Conservation (phyloP, 2,888 invertebrate species). For the Morinoia aosen region DNA sequence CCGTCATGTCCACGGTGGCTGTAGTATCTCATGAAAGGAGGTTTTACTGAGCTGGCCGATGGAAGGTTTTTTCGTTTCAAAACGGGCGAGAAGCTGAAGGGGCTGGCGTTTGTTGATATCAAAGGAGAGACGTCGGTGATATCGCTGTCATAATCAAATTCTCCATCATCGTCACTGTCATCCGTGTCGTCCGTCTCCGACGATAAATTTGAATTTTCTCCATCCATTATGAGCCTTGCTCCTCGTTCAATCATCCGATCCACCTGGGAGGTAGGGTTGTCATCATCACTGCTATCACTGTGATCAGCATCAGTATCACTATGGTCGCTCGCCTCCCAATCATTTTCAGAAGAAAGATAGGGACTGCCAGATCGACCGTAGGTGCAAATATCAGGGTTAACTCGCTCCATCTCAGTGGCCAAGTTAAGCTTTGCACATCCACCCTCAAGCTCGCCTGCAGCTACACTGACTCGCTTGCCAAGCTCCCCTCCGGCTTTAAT, state of each 20-base stretch:
- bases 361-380: conserved; percentile 55
- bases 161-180: conserved; percentile 58
- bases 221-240: conserved; percentile 65
- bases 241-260: conserved; percentile 65
- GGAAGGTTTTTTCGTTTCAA: conserved; percentile 61
- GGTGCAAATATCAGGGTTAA: conserved; percentile 47
- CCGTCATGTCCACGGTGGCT: conserved; percentile 38
- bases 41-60: conserved; percentile 57
- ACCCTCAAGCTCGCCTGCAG: conserved; percentile 45
- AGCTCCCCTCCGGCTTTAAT: conserved; percentile 48
- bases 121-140: conserved; percentile 67
- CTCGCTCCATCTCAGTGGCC: conserved; percentile 56
- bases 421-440: conserved; percentile 55
- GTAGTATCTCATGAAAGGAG: conserved; percentile 57
- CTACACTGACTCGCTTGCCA: conserved; percentile 52
- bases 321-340: conserved; percentile 64
- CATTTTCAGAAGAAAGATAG: conserved; percentile 61
- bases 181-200: conserved; percentile 63
- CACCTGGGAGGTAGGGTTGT: conserved; percentile 67
- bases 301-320: conserved; percentile 66
- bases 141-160: conserved; percentile 66
- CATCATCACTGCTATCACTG: conserved; percentile 67
- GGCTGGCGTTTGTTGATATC: conserved; percentile 64
- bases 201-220: conserved; percentile 67
- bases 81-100: conserved; percentile 66